Percentiles rank a stretch among this genome's conserved stretches.
Conservation (phyloP, 2,797 vertebrate species). For the Agapornis canus region DNA sequence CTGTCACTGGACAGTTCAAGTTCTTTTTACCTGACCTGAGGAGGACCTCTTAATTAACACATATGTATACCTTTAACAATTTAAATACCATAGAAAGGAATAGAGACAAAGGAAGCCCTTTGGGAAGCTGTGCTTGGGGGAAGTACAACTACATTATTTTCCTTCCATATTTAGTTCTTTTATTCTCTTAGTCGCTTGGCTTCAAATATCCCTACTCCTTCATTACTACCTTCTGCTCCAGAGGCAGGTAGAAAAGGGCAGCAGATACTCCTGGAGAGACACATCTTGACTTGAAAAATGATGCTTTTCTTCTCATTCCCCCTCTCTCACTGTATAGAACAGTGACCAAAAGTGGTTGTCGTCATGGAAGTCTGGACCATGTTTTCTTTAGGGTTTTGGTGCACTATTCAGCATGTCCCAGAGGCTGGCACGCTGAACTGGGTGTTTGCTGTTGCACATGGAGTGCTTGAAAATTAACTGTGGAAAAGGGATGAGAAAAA, state of each 20-base stretch:
- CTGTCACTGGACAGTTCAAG: neutral
- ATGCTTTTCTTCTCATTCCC: neutral
- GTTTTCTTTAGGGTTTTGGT: neutral
- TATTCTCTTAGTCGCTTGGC: neutral
- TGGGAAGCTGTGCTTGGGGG: neutral
- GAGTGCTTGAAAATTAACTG: neutral
- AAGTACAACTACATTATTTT: neutral
- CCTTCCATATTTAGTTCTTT: neutral
- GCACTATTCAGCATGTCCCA: fast-evolving
- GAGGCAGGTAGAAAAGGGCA: neutral
- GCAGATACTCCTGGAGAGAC: neutral
- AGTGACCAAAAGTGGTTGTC: neutral
- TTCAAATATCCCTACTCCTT: neutral
- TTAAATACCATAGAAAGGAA: neutral
- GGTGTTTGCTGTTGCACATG: neutral
- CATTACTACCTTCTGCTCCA: neutral
- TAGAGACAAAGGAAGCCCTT: neutral
- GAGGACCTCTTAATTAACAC: too few relatives aligned
- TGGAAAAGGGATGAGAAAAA: neutral
- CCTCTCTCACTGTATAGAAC: neutral
- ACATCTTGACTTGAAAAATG: neutral
- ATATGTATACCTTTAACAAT: neutral
- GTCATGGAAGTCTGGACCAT: neutral
- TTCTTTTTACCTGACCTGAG: neutral
- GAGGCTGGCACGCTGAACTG: neutral